phyloP scores from a whole-genome alignment of 2,797 vertebrate species.

The Parauchenoglanis ngamensis region DNA sequence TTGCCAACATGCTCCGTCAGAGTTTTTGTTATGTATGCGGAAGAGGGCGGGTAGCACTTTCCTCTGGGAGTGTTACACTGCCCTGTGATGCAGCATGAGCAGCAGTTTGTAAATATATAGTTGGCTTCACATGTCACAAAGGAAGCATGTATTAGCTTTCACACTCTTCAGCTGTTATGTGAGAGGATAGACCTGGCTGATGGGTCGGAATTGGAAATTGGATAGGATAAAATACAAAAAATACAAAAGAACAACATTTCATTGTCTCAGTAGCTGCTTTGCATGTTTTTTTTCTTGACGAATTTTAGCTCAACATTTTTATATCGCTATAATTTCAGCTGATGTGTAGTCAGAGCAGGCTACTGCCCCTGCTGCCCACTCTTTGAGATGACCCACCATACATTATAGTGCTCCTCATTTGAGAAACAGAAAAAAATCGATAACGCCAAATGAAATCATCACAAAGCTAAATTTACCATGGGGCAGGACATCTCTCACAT shows the following conservation, averaged over 20 bases:
- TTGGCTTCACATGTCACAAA: not conserved
- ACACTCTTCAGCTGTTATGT: not conserved
- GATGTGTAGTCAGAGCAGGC: too few species aligned
- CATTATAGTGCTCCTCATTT: not conserved
- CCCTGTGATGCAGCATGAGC: not conserved
- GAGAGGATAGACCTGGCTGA: not conserved
- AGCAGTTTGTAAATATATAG: not conserved
- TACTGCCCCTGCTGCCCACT: not conserved
- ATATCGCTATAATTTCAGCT: not conserved
- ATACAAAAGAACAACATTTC: not conserved
- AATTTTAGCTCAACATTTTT: not conserved
- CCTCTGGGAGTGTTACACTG: not conserved
- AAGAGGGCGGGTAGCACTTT: not conserved
- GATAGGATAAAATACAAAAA: not conserved
- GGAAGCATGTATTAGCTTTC: not conserved
- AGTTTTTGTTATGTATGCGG: not conserved
- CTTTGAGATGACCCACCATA: not conserved
- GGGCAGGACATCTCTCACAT: not conserved
- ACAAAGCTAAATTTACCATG: slow-evolving; percentile 27
- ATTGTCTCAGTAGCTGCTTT: not conserved
- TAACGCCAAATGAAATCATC: slow-evolving; percentile 42
- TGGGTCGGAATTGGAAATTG: not conserved
- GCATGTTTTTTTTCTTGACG: not conserved
- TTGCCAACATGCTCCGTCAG: not conserved
- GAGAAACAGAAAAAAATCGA: slow-evolving; percentile 22